Evolutionary conservation across 2,797 vertebrate species (phyloP).

Genomic region (Chelon labrosus): DNA sequence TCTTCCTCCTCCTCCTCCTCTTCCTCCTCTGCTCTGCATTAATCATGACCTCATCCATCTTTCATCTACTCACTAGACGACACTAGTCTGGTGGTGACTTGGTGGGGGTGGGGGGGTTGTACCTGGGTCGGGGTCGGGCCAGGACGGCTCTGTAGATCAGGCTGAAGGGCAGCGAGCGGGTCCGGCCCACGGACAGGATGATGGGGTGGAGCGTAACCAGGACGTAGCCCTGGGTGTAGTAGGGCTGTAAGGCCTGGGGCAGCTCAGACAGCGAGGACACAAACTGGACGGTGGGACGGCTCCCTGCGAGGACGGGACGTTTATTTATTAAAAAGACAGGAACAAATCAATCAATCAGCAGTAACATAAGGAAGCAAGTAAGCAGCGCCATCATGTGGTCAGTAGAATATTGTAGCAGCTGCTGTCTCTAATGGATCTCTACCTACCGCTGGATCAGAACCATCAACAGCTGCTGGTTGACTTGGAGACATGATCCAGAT

Average conservation of each 20-base stretch:
- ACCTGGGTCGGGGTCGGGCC: slow-evolving; percentile 89
- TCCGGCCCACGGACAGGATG: slow-evolving; percentile 89
- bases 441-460: no score
- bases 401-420: no score
- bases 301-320: slow-evolving; percentile 71
- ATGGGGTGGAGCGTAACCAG: slow-evolving; percentile 92
- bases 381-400: no score
- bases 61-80: slow-evolving; percentile 62
- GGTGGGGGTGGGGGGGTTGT: slow-evolving; percentile 18
- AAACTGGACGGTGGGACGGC: slow-evolving; percentile 90
- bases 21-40: slow-evolving; percentile 54
- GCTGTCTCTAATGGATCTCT: no score
- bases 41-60: slow-evolving; percentile 79
- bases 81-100: no score
- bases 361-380: no score
- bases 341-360: no score
- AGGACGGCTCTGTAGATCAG: slow-evolving; percentile 93
- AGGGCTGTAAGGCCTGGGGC: slow-evolving; percentile 89
- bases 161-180: slow-evolving; percentile 89
- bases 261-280: slow-evolving; percentile 93
- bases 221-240: slow-evolving; percentile 93
- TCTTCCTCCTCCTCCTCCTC: no score
- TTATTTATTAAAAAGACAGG: no score
- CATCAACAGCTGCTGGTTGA: no score
- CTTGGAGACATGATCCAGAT: no score